A percentile compares a stretch with the other conserved stretches of the same genome.
phyloP scores from a whole-genome alignment of 2,797 vertebrate genomes.

The Protosalanx chinensis region DNA sequence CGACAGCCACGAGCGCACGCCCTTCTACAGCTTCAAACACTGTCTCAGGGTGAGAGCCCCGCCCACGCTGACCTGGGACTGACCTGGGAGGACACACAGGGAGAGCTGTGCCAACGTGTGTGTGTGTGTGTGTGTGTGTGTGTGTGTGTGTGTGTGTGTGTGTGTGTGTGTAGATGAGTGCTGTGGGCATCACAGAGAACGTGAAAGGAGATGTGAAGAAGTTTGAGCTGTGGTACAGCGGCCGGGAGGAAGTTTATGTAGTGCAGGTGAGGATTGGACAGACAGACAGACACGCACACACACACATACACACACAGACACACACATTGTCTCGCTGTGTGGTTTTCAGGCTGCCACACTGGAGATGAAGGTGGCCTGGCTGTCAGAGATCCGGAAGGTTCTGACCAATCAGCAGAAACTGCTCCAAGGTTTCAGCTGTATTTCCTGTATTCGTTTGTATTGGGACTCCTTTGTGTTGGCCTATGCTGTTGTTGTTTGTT shows the following conservation, averaged over 20 bases:
- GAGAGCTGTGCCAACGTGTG: neutral
- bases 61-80: too few relatives aligned
- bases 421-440: slow-evolving; percentile 71
- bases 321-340: slow-evolving; percentile 6
- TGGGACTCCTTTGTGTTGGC: neutral
- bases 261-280: slow-evolving; percentile 78
- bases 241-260: slow-evolving; percentile 91
- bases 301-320: neutral
- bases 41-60: slow-evolving; percentile 82
- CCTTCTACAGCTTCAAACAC: slow-evolving; percentile 95
- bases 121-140: neutral
- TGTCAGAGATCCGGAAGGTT: slow-evolving; percentile 88
- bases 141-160: slow-evolving; percentile 24
- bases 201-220: slow-evolving; percentile 94
- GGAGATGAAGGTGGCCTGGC: slow-evolving; percentile 89
- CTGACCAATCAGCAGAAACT: slow-evolving; percentile 85
- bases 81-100: too few relatives aligned
- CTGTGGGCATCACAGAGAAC: slow-evolving; percentile 90
- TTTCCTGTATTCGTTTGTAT: slow-evolving; percentile 56
- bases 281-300: neutral
- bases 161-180: slow-evolving; percentile 80
- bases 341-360: slow-evolving; percentile 80
- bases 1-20: slow-evolving; percentile 79
- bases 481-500: slow-evolving; percentile 8
- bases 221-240: slow-evolving; percentile 95